Evolutionary conservation across 2,113 vertebrate genomes (phyloP).

Genomic region (Percopsis transmontana): DNA sequence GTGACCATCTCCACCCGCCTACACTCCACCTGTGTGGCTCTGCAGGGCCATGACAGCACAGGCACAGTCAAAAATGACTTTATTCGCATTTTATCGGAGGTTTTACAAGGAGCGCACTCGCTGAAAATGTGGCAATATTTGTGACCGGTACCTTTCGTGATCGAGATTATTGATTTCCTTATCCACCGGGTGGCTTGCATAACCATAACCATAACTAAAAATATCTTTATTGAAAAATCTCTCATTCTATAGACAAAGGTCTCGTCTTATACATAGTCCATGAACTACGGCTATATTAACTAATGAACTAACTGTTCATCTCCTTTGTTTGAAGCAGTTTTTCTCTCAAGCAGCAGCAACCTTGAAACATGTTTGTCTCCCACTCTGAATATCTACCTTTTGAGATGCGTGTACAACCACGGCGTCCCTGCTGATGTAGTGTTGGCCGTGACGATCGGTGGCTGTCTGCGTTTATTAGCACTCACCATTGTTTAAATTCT

Average conservation of each 20-base stretch:
- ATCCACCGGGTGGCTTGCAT: constrained; percentile 10
- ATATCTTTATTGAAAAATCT: constrained; percentile 19
- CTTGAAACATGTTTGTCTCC: constrained; percentile 51
- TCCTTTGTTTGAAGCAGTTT: constrained; percentile 46
- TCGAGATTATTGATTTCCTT: not conserved
- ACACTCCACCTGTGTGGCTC: constrained; percentile 59
- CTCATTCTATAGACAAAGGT: constrained; percentile 35
- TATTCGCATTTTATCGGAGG: no score
- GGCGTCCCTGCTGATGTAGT: no score
- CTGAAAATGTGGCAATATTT: no score
- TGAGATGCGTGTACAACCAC: constrained; percentile 27
- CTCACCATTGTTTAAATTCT: not conserved
- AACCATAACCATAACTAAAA: no score
- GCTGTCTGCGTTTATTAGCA: not conserved
- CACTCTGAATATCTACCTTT: constrained; percentile 57
- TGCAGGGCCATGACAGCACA: constrained; percentile 45
- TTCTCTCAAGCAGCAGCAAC: constrained; percentile 38
- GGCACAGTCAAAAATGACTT: no score
- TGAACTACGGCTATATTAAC: constrained; percentile 37
- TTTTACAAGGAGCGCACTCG: no score
- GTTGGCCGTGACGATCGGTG: constrained; percentile 50
- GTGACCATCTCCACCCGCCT: constrained; percentile 55
- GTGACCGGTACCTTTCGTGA: no score
- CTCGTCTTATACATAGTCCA: constrained; percentile 14
- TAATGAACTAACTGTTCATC: constrained; percentile 23